These are phyloP conservation scores for Raphicerus campestris DNA, from an alignment of 2,113 vertebrate genomes.

Conservation along the genomic window DNA sequence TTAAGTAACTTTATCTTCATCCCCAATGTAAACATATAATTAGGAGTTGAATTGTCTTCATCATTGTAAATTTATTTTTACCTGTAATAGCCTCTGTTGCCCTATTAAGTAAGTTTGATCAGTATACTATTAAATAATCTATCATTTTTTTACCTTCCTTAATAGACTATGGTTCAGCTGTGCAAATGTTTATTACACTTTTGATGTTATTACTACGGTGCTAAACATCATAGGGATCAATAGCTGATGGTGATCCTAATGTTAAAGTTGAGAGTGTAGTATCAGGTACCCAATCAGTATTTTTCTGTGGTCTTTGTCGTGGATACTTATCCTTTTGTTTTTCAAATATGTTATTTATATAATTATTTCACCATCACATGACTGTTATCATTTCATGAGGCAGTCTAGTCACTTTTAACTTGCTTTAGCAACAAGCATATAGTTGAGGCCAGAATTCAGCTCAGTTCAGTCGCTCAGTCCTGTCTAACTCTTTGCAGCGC, in stretches of 20 bases:
- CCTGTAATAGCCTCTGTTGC: not conserved
- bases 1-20: not conserved
- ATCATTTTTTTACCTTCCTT: not conserved
- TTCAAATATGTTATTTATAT: constrained; percentile 11
- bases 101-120: not conserved
- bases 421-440: not conserved
- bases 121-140: not conserved
- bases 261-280: not conserved
- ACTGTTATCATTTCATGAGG: not conserved
- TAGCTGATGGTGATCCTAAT: not conserved
- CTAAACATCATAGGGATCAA: not conserved
- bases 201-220: not conserved
- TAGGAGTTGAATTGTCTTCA: constrained; percentile 1
- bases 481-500: not conserved
- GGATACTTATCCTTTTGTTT: not conserved
- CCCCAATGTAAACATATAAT: not conserved
- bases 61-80: not conserved
- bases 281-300: not conserved
- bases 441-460: not conserved
- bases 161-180: not conserved
- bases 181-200: not conserved
- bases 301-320: constrained; percentile 7
- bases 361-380: constrained; percentile 19
- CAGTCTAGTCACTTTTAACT: not conserved
- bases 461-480: not conserved